Evolutionary conservation across 2,797 vertebrate genomes (phyloP).

Genomic region (Hybognathus amarus): DNA sequence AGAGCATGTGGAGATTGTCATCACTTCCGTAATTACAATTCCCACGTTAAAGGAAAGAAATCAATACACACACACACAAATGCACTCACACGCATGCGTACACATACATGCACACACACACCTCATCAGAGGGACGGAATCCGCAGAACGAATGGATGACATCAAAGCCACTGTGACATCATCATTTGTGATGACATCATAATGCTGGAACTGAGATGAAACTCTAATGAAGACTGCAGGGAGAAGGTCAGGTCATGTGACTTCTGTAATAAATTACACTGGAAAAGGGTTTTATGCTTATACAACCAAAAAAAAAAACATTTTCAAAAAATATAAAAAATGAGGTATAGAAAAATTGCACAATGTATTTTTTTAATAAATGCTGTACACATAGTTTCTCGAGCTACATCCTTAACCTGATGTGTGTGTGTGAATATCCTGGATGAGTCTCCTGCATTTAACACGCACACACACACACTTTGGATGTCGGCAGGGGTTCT

Average conservation of each 20-base stretch:
- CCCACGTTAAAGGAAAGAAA: background rate
- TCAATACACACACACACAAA: no score
- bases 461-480: constrained; percentile 2
- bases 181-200: background rate
- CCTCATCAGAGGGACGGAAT: background rate
- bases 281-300: background rate
- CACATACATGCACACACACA: background rate
- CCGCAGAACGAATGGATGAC: background rate
- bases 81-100: no score
- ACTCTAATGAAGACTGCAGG: background rate
- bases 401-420: background rate
- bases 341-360: no score
- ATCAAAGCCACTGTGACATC: background rate
- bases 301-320: background rate
- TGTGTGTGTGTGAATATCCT: constrained; percentile 2
- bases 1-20: background rate
- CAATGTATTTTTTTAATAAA: background rate
- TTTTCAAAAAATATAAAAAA: background rate
- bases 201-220: background rate
- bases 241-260: background rate
- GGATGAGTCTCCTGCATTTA: background rate
- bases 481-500: constrained; percentile 30
- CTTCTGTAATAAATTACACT: background rate
- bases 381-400: background rate
- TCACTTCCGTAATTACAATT: background rate